A percentile compares a stretch with the other conserved stretches of the same genome.
Conservation (phyloP, 37 sponge, comb jelly and placozoan genomes). For the Tethya wilhelma region DNA sequence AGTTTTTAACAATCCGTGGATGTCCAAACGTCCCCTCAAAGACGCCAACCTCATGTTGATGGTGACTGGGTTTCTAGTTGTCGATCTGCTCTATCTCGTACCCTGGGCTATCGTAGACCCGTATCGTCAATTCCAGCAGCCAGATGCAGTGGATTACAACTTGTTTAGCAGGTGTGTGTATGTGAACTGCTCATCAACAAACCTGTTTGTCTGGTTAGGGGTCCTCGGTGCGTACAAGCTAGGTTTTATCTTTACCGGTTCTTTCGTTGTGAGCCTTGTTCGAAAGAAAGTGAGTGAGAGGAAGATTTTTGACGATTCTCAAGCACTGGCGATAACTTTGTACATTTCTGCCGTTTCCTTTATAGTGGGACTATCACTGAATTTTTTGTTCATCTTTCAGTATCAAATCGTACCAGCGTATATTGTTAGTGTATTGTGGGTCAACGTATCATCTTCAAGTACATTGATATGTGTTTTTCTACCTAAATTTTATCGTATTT, state of each 20-base stretch:
- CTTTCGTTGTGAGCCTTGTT: constrained; percentile 17
- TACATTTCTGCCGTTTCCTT: constrained; percentile 16
- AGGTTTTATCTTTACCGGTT: not conserved
- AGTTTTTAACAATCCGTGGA: constrained; percentile 38
- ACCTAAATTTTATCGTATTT: constrained; percentile 12
- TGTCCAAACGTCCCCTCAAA: not conserved
- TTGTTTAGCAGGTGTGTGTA: not conserved
- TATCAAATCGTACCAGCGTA: not conserved
- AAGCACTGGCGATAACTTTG: constrained; percentile 11
- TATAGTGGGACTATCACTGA: constrained; percentile 5
- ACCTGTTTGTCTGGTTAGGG: constrained; percentile 10
- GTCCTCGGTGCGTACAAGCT: constrained; percentile 17
- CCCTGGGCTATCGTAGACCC: constrained; percentile 9
- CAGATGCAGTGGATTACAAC: not conserved
- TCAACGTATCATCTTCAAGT: constrained; percentile 15
- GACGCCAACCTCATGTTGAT: constrained; percentile 49
- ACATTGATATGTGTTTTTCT: constrained; percentile 10
- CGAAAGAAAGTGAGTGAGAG: constrained; percentile 4
- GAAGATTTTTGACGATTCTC: constrained; percentile 29
- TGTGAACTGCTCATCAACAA: not conserved
- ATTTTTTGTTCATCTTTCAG: not conserved
- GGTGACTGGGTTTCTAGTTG: constrained; percentile 21
- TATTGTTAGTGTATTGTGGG: constrained; percentile 13
- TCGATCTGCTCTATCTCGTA: constrained; percentile 36
- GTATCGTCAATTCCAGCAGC: not conserved